phyloP scores from a whole-genome alignment of 64 coral and sea anemone species.

The Porites australiensis region DNA sequence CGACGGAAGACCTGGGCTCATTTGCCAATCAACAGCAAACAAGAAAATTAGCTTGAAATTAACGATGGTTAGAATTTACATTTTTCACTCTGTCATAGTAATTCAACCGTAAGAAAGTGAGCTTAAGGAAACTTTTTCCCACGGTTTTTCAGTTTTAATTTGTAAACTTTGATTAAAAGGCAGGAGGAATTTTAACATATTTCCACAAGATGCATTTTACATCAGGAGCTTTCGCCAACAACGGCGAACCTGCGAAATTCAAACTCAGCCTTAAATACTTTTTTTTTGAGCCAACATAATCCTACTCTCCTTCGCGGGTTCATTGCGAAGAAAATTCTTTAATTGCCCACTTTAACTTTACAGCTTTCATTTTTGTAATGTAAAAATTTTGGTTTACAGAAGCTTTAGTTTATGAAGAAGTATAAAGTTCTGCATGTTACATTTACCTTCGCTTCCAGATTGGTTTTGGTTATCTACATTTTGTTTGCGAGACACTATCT shows the following conservation, averaged over 20 bases:
- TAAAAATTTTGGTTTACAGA: neutral
- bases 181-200: neutral
- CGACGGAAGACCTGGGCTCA: neutral
- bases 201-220: no score
- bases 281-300: constrained; percentile 14
- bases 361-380: neutral
- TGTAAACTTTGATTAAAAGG: constrained; percentile 6
- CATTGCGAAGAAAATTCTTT: constrained; percentile 7
- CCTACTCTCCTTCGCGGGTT: neutral
- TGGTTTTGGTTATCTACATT: no score
- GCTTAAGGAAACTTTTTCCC: neutral
- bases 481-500: no score
- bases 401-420: no score
- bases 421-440: no score
- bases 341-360: neutral
- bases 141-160: neutral
- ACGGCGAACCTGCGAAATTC: neutral
- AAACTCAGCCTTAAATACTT: neutral
- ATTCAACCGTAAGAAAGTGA: neutral
- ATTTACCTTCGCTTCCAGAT: no score
- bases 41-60: constrained; percentile 1
- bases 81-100: neutral
- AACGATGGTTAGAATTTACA: constrained; percentile 18
- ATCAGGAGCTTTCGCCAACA: no score
- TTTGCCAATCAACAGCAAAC: constrained; percentile 8